Conservation (phyloP, 2,113 vertebrate genomes). For the Rhagologus leucostigma region DNA sequence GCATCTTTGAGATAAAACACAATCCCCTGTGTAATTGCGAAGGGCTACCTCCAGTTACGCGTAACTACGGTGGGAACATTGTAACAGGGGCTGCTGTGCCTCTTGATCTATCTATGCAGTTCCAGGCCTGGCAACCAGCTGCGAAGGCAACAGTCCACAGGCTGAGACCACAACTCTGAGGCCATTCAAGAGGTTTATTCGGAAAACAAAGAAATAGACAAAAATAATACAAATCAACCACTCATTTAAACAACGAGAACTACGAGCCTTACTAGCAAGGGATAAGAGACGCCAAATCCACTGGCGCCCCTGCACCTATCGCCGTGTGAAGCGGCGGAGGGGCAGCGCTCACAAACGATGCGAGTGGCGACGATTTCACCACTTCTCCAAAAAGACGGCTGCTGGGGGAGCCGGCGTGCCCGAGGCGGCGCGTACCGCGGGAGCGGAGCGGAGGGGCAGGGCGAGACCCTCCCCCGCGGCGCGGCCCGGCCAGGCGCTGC, state of each 20-base stretch:
- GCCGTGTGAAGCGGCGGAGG: neutral
- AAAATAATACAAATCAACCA: neutral
- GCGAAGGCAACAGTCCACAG: slow-evolving; percentile 9
- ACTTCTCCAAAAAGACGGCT: neutral
- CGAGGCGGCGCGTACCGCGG: neutral
- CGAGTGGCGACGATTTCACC: neutral
- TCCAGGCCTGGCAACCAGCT: slow-evolving; percentile 25
- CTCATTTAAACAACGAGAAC: neutral
- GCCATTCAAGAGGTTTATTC: neutral
- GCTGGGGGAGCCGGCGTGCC: neutral
- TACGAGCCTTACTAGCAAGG: neutral
- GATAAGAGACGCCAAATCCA: neutral
- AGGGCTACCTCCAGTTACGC: neutral
- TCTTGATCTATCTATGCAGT: neutral
- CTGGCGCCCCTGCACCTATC: neutral
- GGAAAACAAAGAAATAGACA: neutral
- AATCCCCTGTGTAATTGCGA: neutral
- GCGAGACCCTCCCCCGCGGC: neutral
- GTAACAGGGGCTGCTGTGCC: neutral
- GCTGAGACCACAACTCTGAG: neutral
- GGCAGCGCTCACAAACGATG: neutral
- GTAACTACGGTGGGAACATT: neutral
- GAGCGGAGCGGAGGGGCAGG: neutral
- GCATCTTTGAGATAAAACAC: slow-evolving; percentile 17
- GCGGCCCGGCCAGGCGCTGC: neutral